These are phyloP conservation scores for Cyphomyrus plagiostoma DNA, from an alignment of 2,113 vertebrate species.

Conservation along the genomic window DNA sequence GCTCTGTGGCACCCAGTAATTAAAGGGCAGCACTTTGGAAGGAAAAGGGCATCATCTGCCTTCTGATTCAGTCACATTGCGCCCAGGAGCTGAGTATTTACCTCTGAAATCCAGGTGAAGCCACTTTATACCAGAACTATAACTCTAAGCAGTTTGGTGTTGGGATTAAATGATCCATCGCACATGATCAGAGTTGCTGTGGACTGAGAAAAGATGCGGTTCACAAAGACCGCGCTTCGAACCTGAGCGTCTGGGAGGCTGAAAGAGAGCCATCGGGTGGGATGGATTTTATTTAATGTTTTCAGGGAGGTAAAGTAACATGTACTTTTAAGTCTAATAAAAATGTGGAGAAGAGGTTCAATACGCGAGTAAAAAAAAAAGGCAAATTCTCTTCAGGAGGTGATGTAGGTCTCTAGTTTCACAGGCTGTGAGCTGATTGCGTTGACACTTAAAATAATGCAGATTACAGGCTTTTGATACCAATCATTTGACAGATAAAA, in stretches of 20 bases:
- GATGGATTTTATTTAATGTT: neutral
- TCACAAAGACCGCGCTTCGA: neutral
- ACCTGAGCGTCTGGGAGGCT: neutral
- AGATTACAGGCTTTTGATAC: constrained; percentile 11
- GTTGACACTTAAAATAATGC: neutral
- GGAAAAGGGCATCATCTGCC: neutral
- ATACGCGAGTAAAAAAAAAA: neutral
- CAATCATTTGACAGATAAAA: neutral
- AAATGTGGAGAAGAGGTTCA: neutral
- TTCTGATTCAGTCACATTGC: neutral
- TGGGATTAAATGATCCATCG: neutral
- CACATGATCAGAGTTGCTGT: neutral
- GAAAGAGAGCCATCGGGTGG: neutral
- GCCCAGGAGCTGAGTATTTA: neutral
- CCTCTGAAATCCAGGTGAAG: neutral
- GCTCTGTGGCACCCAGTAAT: neutral
- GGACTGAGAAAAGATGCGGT: neutral
- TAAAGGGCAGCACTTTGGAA: neutral
- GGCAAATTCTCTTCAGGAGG: neutral
- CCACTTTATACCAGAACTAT: neutral
- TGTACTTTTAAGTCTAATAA: neutral
- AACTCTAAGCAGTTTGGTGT: neutral
- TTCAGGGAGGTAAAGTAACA: neutral
- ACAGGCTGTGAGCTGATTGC: neutral
- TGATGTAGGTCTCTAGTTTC: neutral